A percentile compares a stretch with the other conserved stretches of the same genome.
Conservation (phyloP, 1,140 invertebrate species). For the Trinorchestia longiramus region DNA sequence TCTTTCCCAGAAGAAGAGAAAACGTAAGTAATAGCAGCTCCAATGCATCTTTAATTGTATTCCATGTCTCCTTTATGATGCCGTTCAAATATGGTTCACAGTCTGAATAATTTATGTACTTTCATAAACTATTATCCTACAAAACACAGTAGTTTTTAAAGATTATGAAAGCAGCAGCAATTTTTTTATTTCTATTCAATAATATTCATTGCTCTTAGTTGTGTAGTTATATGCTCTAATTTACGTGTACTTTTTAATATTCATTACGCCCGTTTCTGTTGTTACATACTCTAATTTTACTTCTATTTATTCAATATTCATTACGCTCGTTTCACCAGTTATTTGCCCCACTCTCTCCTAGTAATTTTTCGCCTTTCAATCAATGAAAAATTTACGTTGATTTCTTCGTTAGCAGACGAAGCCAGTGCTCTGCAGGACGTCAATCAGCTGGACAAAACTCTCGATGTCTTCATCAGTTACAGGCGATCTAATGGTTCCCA, state of each 20-base stretch:
- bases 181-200: background rate
- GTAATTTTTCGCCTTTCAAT: no score
- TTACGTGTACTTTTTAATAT: no score
- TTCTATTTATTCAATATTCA: no score
- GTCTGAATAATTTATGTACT: background rate
- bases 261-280: no score
- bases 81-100: background rate
- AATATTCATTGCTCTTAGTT: no score
- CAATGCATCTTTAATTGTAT: background rate
- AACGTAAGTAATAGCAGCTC: background rate
- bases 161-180: background rate
- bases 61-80: background rate
- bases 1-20: background rate
- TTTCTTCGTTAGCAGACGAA: slow-evolving; percentile 62
- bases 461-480: slow-evolving; percentile 99
- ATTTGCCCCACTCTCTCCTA: no score
- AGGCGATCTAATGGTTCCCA: slow-evolving; percentile 97
- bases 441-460: slow-evolving; percentile 84
- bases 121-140: background rate
- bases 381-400: no score
- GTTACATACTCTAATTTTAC: no score
- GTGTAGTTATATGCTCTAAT: no score
- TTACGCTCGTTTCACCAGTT: no score
- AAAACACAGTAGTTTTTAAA: background rate
- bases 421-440: slow-evolving; percentile 69